phyloP scores from a whole-genome alignment of 2,113 vertebrate genomes.

The Tragulus kanchil region DNA sequence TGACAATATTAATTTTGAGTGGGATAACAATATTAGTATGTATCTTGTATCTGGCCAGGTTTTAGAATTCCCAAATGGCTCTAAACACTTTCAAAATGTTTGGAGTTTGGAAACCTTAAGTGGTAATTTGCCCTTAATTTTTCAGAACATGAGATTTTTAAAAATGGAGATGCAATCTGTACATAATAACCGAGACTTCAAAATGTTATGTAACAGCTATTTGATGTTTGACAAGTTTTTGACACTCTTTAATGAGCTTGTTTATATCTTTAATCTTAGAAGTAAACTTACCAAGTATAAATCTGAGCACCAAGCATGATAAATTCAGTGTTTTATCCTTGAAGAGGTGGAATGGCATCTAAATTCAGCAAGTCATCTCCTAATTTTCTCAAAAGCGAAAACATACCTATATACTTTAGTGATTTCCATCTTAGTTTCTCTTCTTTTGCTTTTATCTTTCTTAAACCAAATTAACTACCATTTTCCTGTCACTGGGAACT shows the following conservation, averaged over 20 bases:
- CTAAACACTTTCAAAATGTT: conserved; percentile 41
- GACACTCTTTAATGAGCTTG: conserved; percentile 74
- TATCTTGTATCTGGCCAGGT: neutral
- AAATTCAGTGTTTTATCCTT: conserved; percentile 47
- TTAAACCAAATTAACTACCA: neutral
- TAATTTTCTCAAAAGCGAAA: conserved; percentile 46
- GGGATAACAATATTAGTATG: conserved; percentile 59
- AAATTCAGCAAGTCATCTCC: conserved; percentile 50
- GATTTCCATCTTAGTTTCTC: neutral
- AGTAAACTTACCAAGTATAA: conserved; percentile 68
- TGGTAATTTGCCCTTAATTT: conserved; percentile 64
- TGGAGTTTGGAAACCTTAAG: conserved; percentile 48
- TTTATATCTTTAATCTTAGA: conserved; percentile 75
- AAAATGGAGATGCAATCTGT: conserved; percentile 66
- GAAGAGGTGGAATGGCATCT: conserved; percentile 29
- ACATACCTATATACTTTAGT: neutral
- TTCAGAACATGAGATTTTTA: conserved; percentile 39
- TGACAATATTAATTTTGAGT: conserved; percentile 77
- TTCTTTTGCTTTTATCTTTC: neutral
- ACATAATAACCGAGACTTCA: conserved; percentile 69
- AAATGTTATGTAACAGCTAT: conserved; percentile 62
- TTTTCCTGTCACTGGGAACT: neutral
- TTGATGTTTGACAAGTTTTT: conserved; percentile 77
- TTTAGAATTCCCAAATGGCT: conserved; percentile 61
- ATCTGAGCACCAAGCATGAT: neutral